These are phyloP conservation scores for Prinia subflava DNA, from an alignment of 2,113 vertebrate species.

Conservation along the genomic window DNA sequence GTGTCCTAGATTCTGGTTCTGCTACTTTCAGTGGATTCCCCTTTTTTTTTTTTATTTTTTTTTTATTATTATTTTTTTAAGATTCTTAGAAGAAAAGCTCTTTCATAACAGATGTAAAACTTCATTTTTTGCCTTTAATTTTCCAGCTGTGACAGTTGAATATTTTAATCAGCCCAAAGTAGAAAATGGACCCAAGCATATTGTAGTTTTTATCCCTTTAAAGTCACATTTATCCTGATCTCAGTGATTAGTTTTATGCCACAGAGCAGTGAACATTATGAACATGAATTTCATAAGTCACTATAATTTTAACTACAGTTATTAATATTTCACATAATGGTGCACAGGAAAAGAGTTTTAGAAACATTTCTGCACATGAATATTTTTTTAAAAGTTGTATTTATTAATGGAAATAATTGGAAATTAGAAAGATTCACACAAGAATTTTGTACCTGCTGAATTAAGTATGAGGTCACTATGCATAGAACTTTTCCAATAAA, in stretches of 20 bases:
- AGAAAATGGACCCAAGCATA: neutral
- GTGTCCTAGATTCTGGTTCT: neutral
- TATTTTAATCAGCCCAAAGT: neutral
- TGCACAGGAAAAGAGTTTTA: neutral
- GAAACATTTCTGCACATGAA: neutral
- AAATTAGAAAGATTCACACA: neutral
- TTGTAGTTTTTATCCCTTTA: neutral
- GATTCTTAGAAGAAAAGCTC: neutral
- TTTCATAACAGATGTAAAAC: neutral
- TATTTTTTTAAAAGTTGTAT: neutral
- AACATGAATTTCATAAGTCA: neutral
- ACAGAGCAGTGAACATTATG: neutral
- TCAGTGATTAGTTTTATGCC: neutral
- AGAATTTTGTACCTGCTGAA: neutral
- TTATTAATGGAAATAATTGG: neutral
- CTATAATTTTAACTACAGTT: neutral
- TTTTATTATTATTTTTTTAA: neutral
- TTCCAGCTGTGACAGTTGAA: neutral
- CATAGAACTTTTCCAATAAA: neutral
- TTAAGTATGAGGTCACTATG: neutral
- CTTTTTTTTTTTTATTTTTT: neutral
- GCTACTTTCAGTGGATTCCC: neutral
- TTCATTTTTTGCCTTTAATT: neutral
- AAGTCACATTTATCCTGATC: neutral
- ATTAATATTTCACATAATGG: neutral